phyloP scores from a whole-genome alignment of 2,797 vertebrate genomes.

The Pangasius djambal region DNA sequence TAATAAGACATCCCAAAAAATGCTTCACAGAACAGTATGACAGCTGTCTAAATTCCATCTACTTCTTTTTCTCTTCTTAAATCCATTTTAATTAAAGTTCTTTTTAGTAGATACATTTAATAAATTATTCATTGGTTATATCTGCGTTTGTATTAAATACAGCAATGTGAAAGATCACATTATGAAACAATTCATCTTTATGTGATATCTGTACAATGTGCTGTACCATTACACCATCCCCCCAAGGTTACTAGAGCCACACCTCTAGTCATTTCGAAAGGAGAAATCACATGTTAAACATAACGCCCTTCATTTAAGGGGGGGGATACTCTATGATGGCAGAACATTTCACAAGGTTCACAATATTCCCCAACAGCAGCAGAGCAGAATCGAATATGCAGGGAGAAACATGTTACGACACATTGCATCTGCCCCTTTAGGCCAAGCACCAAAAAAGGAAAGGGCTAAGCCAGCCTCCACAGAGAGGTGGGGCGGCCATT shows the following conservation, averaged over 20 bases:
- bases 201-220: too few species aligned
- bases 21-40: not conserved
- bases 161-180: too few species aligned
- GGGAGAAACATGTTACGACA: not conserved
- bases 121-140: not conserved
- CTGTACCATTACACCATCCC: not conserved
- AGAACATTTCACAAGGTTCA: too few species aligned
- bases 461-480: slow-evolving; percentile 14
- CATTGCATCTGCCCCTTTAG: slow-evolving; percentile 8
- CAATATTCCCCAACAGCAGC: not conserved
- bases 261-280: slow-evolving; percentile 45
- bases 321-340: not conserved
- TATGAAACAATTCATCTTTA: not conserved
- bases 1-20: not conserved
- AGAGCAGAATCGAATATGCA: not conserved
- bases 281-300: slow-evolving; percentile 43
- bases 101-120: not conserved
- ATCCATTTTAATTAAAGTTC: not conserved
- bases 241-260: slow-evolving; percentile 47
- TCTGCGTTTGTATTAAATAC: not conserved
- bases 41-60: not conserved
- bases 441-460: slow-evolving; percentile 48
- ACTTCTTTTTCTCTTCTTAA: not conserved
- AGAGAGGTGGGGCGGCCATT: not conserved
- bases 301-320: slow-evolving; percentile 37